Evolutionary conservation across 1,140 invertebrate species (phyloP).

Genomic region (Aphidius gifuensis): DNA sequence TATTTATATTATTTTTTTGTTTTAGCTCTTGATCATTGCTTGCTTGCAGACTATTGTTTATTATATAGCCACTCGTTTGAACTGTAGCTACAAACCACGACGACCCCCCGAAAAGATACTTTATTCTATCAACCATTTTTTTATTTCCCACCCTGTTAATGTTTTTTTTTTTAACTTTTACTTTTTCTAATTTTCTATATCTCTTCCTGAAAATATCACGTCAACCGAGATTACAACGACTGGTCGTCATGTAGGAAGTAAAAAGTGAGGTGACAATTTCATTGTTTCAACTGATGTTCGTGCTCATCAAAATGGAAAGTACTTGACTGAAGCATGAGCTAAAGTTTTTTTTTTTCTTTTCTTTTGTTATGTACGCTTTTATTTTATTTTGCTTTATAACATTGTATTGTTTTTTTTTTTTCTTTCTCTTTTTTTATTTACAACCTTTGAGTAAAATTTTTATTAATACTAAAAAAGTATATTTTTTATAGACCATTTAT

Average conservation of each 20-base stretch:
- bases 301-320: constrained; percentile 11
- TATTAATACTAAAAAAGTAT: too few species aligned
- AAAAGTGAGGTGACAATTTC: constrained; percentile 1
- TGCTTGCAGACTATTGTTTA: neutral
- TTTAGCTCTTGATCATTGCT: neutral
- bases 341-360: neutral
- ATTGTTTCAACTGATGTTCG: constrained; percentile 15
- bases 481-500: too few species aligned
- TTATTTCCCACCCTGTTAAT: constrained; percentile 1
- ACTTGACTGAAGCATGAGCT: constrained; percentile 9
- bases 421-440: neutral
- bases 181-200: constrained; percentile 1
- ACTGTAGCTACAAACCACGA: neutral
- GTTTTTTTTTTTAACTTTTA: neutral
- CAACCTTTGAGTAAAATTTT: too few species aligned
- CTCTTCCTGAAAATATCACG: constrained; percentile 9
- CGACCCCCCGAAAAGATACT: neutral
- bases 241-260: neutral
- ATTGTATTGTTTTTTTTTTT: neutral
- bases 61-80: constrained; percentile 5
- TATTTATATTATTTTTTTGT: constrained; percentile 6
- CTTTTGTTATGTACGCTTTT: too few species aligned
- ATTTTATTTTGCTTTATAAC: neutral
- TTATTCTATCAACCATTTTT: neutral
- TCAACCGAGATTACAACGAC: constrained; percentile 13